A percentile compares a stretch with the other conserved stretches of the same genome.
Conservation (phyloP, 2,797 vertebrate genomes). For the Oryzias sinensis region DNA sequence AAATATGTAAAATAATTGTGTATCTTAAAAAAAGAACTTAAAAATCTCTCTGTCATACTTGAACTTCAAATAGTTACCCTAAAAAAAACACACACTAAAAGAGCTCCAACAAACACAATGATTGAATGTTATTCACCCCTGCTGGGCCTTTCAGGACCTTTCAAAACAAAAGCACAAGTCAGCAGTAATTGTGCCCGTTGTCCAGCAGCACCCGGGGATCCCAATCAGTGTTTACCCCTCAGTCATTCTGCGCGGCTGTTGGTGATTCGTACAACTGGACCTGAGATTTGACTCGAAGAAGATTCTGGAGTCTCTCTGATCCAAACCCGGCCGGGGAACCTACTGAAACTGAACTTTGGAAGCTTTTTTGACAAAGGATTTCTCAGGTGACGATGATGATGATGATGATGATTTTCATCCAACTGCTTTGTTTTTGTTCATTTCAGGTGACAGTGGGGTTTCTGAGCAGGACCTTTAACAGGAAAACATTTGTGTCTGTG, state of each 20-base stretch:
- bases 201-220: conserved; percentile 35
- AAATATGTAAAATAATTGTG: no score
- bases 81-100: conserved; percentile 38
- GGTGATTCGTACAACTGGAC: conserved; percentile 6
- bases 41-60: no score
- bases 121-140: conserved; percentile 64
- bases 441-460: neutral
- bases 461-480: neutral
- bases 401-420: neutral
- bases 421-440: neutral
- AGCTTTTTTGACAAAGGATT: conserved; percentile 14
- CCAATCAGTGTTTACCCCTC: conserved; percentile 46
- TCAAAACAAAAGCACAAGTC: conserved; percentile 65
- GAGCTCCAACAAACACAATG: conserved; percentile 63
- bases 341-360: neutral
- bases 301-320: neutral
- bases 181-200: conserved; percentile 69
- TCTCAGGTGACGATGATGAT: conserved; percentile 38
- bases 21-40: no score
- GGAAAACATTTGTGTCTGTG: neutral
- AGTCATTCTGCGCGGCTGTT: conserved; percentile 17
- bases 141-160: conserved; percentile 80
- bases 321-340: neutral
- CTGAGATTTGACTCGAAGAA: conserved; percentile 23
- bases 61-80: neutral